Percentiles rank a stretch among this genome's conserved stretches.
Conservation (phyloP, 2,888 invertebrate species). For the Acronicta aceris region DNA sequence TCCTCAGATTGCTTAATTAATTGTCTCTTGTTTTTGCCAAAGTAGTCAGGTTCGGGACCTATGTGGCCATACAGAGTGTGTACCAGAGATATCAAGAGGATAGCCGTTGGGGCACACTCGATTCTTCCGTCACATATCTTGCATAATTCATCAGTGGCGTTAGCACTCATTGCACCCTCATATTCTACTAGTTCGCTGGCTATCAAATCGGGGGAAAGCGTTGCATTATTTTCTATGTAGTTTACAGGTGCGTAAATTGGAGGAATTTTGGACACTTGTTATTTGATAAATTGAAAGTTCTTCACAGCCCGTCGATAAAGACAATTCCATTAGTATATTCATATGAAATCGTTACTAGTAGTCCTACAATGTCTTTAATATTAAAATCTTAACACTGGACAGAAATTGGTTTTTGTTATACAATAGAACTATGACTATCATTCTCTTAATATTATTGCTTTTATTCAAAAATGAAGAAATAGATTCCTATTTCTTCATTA, state of each 20-base stretch:
- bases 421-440: conserved; percentile 3
- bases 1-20: conserved; percentile 18
- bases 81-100: conserved; percentile 80
- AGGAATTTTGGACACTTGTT: conserved; percentile 33
- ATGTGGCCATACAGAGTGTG: conserved; percentile 82
- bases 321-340: conserved; percentile 41
- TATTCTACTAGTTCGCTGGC: conserved; percentile 39
- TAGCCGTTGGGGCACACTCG: conserved; percentile 85
- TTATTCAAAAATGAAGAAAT: too few relatives aligned
- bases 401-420: neutral
- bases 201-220: conserved; percentile 32
- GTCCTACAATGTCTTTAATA: neutral
- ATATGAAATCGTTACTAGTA: conserved; percentile 11
- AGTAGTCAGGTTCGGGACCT: conserved; percentile 79
- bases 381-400: neutral
- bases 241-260: conserved; percentile 29
- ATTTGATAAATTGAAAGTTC: neutral
- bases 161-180: conserved; percentile 82
- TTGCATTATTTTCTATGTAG: conserved; percentile 31
- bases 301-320: conserved; percentile 3
- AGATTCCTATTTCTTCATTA: conserved; percentile 5
- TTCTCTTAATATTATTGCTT: neutral
- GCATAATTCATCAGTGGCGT: conserved; percentile 81
- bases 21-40: conserved; percentile 63
- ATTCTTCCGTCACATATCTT: conserved; percentile 83